Evolutionary conservation across 2,113 vertebrate genomes (phyloP).

Genomic region (Seriola rivoliana): DNA sequence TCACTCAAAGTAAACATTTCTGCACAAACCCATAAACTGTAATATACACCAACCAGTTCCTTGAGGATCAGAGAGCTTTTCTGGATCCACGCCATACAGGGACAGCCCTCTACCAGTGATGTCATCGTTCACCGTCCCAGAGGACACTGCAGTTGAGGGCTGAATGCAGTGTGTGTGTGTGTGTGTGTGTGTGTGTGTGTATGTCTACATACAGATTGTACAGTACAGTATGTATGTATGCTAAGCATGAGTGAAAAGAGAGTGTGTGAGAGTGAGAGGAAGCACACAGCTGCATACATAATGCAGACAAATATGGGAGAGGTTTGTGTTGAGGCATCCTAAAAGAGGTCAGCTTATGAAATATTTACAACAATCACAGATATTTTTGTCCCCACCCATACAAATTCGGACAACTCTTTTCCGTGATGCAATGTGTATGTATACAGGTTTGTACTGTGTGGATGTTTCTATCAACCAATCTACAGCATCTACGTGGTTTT

Average conservation of each 20-base stretch:
- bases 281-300: conserved; percentile 31
- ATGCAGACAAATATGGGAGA: conserved; percentile 29
- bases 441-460: background rate
- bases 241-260: background rate
- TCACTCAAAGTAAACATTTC: background rate
- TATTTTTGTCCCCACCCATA: conserved; percentile 18
- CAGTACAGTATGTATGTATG: background rate
- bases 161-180: conserved; percentile 23
- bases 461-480: conserved; percentile 7
- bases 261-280: background rate
- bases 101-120: conserved; percentile 42
- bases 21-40: background rate
- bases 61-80: conserved; percentile 19
- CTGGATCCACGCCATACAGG: conserved; percentile 43
- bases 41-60: conserved; percentile 7
- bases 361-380: conserved; percentile 35
- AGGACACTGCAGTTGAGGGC: conserved; percentile 62
- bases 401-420: background rate
- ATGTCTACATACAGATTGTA: background rate
- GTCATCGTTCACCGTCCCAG: conserved; percentile 23
- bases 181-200: background rate
- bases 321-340: conserved; percentile 3
- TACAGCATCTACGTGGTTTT: background rate
- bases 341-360: conserved; percentile 35
- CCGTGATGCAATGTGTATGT: background rate